Conservation (phyloP, 1,140 invertebrate species). For the Pogonognathellus flavescens region DNA sequence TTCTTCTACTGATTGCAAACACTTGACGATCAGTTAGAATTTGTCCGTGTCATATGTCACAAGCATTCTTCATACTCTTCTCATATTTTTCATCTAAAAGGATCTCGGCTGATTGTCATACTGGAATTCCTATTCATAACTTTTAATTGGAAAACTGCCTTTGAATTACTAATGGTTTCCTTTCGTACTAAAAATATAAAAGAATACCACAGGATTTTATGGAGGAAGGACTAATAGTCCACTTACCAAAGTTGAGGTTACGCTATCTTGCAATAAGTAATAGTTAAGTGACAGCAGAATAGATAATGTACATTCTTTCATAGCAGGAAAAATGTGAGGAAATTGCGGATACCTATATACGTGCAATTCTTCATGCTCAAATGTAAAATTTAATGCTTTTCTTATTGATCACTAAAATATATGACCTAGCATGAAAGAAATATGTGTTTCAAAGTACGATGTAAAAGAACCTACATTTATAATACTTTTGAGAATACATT, state of each 20-base stretch:
- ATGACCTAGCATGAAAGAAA: neutral
- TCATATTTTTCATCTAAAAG: neutral
- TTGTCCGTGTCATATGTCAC: slow-evolving; percentile 41
- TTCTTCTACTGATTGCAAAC: slow-evolving; percentile 12
- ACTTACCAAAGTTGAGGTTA: slow-evolving; percentile 12
- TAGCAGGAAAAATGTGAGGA: neutral
- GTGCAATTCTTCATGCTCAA: neutral
- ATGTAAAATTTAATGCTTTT: slow-evolving; percentile 19
- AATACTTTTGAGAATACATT: neutral
- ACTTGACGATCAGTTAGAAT: slow-evolving; percentile 12
- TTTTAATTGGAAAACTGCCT: slow-evolving; percentile 43
- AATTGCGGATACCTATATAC: neutral
- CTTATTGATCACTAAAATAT: slow-evolving; percentile 26
- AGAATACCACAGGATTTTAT: slow-evolving; percentile 27
- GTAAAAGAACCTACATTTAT: neutral
- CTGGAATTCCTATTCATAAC: slow-evolving; percentile 44
- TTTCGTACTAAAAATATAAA: neutral
- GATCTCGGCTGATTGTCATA: slow-evolving; percentile 12
- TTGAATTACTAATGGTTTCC: slow-evolving; percentile 36
- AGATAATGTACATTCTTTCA: too few relatives aligned
- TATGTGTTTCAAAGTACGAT: neutral
- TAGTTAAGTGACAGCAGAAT: slow-evolving; percentile 11
- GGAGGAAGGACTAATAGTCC: slow-evolving; percentile 20
- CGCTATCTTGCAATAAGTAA: neutral
- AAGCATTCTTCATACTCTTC: neutral